Evolutionary conservation across 2,113 vertebrate genomes (phyloP), one percentile per base, ranked within the genome.

Genomic region (Columbina picui): DNA sequence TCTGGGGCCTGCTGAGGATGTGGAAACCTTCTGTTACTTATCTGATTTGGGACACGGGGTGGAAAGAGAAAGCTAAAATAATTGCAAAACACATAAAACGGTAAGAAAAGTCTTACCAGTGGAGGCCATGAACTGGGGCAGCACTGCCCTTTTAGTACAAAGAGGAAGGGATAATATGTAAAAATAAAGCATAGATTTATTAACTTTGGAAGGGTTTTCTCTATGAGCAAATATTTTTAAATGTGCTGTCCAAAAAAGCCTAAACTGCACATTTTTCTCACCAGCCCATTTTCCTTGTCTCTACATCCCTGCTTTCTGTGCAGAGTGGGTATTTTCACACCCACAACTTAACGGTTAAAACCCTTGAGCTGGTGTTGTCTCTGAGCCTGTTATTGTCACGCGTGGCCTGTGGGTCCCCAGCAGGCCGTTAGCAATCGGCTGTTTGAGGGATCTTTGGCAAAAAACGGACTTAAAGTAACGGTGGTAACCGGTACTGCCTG

Each of bases 401-500:
- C 8, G 19, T 23, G 34, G 60, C 39, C 53, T 14, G 30, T 1
- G 32, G 7, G 59, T 29, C 41, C 52, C 43, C 70, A 15, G 50
- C 8, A 16, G 32, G 49, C 55, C 9, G 7, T 41, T 4, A n/a
- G 41, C 17, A 3, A 16, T 8, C 49, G 5, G 22, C 34, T 7
- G 25, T 30, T 65, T 32, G 63, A 38, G 7, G 83, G 29, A 30
- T 4, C 9, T 1, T 5, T 61, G 59, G 8, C 21, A 19, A 32
- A 63, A 65, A 26, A 6, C 17, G 23, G 41, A 21, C 25, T 71
- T 23, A 14, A 5, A 78, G 20, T 5, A 34, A 30, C 0, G 18
- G 39, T 4, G 12, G 16, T n/a, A 7, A 50, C 3, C 0, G 5
- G 5, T n/a, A 5, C 55, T 0, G 3, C 38, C 14, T 45, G 43